These are phyloP conservation scores for Acleris sparsana DNA, from an alignment of 2,888 invertebrate genomes.

Conservation along the genomic window DNA sequence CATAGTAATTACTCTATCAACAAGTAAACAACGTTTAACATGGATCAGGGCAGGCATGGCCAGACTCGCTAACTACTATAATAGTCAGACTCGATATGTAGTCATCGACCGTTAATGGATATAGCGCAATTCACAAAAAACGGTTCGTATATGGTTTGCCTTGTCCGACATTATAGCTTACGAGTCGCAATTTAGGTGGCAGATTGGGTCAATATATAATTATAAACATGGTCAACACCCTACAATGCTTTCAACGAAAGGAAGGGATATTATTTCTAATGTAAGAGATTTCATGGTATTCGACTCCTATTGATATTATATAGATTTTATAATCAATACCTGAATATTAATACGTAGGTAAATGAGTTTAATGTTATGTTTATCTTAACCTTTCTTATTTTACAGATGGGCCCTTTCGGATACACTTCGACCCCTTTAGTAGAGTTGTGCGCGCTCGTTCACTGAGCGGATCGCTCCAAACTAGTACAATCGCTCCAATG, in stretches of 20 bases:
- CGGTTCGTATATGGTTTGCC: conserved; percentile 36
- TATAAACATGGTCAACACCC: conserved; percentile 12
- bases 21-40: conserved; percentile 22
- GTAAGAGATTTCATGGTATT: too few species aligned
- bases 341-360: too few species aligned
- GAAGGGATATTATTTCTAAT: background rate
- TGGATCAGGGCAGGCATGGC: background rate
- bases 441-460: too few species aligned
- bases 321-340: too few species aligned
- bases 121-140: background rate
- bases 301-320: too few species aligned
- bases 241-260: background rate
- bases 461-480: too few species aligned
- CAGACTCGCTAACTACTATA: conserved; percentile 26
- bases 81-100: conserved; percentile 7
- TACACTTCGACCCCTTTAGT: too few species aligned
- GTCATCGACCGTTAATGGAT: too few species aligned
- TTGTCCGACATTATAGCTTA: conserved; percentile 35
- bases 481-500: too few species aligned
- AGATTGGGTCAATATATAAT: conserved; percentile 7
- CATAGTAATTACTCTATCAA: conserved; percentile 35
- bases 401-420: too few species aligned
- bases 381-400: too few species aligned
- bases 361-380: too few species aligned
- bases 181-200: conserved; percentile 4